A percentile compares a stretch with the other conserved stretches of the same genome.
phyloP scores from a whole-genome alignment of 2,888 invertebrate genomes.

The Ferrisia virgata region DNA sequence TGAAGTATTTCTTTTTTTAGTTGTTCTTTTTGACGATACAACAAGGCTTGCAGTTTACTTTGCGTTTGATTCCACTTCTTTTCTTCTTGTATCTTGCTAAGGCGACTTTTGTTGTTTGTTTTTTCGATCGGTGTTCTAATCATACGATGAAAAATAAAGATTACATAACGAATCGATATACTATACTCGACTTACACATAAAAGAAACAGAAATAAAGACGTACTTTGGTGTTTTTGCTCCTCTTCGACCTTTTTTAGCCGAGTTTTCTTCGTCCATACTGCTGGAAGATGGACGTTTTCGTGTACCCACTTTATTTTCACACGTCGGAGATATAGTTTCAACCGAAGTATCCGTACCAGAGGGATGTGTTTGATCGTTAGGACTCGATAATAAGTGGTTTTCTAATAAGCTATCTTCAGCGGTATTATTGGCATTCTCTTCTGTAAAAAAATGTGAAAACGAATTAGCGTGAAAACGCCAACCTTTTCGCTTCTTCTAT shows the following conservation, averaged over 20 bases:
- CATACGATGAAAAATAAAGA: background rate
- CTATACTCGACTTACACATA: too few species aligned
- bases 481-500: too few species aligned
- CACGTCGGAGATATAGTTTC: background rate
- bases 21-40: slow-evolving; percentile 84
- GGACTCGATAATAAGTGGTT: background rate
- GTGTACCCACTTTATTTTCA: background rate
- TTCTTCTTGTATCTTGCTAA: slow-evolving; percentile 29
- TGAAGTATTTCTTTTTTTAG: slow-evolving; percentile 90
- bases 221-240: background rate
- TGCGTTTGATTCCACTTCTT: slow-evolving; percentile 57
- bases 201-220: background rate
- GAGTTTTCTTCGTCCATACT: background rate
- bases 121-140: background rate
- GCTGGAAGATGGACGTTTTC: background rate
- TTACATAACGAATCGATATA: background rate
- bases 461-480: background rate
- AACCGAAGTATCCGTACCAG: background rate
- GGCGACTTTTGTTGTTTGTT: background rate
- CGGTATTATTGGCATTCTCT: background rate
- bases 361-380: background rate
- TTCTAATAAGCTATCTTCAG: background rate
- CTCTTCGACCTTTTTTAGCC: background rate
- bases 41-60: slow-evolving; percentile 66
- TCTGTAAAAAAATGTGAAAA: background rate